Conservation (phyloP, 2,797 vertebrate genomes). For the Falco biarmicus region DNA sequence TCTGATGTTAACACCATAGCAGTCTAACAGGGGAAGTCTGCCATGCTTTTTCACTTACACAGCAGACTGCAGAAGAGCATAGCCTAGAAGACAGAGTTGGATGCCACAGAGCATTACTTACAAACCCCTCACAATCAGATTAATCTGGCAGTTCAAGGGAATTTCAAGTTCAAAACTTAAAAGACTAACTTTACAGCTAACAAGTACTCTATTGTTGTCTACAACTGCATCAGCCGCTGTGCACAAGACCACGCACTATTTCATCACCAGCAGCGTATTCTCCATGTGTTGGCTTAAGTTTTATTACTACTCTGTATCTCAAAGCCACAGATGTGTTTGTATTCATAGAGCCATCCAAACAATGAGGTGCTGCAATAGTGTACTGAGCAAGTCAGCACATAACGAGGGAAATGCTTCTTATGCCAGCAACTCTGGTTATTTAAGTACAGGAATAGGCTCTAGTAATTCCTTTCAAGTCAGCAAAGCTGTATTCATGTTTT, state of each 20-base stretch:
- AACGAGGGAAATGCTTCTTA: not conserved
- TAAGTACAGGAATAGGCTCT: not conserved
- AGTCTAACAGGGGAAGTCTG: fast-evolving
- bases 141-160: not conserved
- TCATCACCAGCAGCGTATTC: not conserved
- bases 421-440: not conserved
- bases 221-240: not conserved
- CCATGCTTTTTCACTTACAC: not conserved
- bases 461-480: not conserved
- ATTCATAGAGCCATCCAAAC: not conserved
- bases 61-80: not conserved
- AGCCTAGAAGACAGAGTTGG: not conserved
- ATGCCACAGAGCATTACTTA: not conserved
- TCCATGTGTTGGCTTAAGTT: not conserved
- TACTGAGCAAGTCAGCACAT: not conserved
- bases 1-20: not conserved
- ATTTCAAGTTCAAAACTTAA: not conserved
- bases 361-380: not conserved
- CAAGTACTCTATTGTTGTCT: not conserved
- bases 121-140: not conserved
- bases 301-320: not conserved
- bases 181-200: not conserved
- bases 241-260: not conserved
- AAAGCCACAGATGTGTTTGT: not conserved
- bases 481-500: not conserved